Evolutionary conservation across 2,888 invertebrate species (phyloP).

Genomic region (Patella pellucida): DNA sequence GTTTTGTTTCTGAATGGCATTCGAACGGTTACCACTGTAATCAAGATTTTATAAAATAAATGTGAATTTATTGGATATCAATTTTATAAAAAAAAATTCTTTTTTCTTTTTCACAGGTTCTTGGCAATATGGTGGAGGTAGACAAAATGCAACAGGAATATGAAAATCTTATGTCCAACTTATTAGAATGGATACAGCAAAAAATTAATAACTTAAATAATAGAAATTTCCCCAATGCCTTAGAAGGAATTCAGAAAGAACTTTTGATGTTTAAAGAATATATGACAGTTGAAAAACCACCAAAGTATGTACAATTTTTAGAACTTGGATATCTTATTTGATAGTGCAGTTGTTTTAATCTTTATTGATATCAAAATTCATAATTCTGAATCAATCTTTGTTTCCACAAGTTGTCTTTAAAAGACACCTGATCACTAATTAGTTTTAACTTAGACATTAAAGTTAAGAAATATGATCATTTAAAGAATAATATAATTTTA

Average conservation of each 20-base stretch:
- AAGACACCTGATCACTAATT: background rate
- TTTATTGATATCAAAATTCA: background rate
- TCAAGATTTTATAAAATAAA: no score
- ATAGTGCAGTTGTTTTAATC: background rate
- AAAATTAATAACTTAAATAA: slow-evolving; percentile 88
- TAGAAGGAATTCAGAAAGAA: slow-evolving; percentile 94
- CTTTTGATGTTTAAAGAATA: slow-evolving; percentile 93
- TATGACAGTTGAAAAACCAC: slow-evolving; percentile 96
- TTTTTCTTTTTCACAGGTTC: slow-evolving; percentile 78
- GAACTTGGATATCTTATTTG: background rate
- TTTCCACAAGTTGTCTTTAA: background rate
- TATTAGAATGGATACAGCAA: slow-evolving; percentile 92
- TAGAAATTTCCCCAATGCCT: slow-evolving; percentile 90
- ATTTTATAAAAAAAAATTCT: no score
- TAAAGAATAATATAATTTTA: no score
- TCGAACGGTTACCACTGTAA: no score
- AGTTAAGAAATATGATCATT: no score
- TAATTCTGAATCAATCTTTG: background rate
- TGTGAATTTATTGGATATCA: no score
- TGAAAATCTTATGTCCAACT: slow-evolving; percentile 84
- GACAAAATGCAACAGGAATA: slow-evolving; percentile 93
- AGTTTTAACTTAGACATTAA: background rate
- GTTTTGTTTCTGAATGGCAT: no score
- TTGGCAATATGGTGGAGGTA: slow-evolving; percentile 95
- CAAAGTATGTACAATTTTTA: slow-evolving; percentile 79